These are phyloP conservation scores for Dromococcyx pavoninus DNA, from an alignment of 2,797 vertebrate species.

Conservation along the genomic window DNA sequence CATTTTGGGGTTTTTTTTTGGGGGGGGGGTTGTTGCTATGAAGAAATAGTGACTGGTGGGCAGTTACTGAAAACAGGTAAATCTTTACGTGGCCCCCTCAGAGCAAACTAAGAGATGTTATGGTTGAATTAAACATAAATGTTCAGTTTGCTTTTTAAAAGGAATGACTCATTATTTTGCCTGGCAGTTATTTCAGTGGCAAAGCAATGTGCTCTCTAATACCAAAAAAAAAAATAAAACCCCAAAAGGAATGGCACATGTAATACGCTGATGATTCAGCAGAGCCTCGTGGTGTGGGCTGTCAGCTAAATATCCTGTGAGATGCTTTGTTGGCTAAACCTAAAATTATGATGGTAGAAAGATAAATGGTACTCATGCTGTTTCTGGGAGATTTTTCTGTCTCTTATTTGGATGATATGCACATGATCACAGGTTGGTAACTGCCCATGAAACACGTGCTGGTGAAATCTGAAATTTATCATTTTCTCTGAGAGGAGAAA, in stretches of 20 bases:
- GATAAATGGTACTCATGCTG: background rate
- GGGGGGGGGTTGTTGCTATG: background rate
- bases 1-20: background rate
- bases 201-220: background rate
- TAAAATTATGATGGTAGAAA: background rate
- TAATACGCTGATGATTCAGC: background rate
- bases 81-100: background rate
- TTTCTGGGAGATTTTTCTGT: background rate
- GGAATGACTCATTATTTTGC: slow-evolving; percentile 11
- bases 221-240: background rate
- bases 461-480: background rate
- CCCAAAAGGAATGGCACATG: background rate
- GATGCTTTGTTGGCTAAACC: background rate
- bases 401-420: background rate
- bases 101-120: background rate
- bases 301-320: background rate
- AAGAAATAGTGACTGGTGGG: background rate
- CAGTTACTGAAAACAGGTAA: background rate
- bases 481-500: background rate
- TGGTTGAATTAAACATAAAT: background rate
- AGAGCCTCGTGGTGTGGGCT: background rate
- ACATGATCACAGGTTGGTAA: background rate
- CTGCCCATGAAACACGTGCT: background rate
- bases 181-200: background rate
- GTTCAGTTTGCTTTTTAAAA: background rate